Evolutionary conservation across 2,797 vertebrate species (phyloP).

Genomic region (Megalops cyprinoides): DNA sequence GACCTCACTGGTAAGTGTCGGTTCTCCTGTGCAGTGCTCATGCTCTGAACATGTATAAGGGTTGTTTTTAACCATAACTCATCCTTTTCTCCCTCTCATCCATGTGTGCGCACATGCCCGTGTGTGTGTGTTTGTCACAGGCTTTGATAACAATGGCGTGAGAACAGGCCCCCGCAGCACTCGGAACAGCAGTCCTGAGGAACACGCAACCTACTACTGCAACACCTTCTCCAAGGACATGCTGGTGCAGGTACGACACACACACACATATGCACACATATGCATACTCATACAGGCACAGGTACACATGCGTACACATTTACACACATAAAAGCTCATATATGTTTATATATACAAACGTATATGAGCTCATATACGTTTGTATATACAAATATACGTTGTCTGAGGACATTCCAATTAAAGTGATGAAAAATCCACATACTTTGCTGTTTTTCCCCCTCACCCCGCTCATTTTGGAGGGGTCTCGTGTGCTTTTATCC

Average conservation of each 20-base stretch:
- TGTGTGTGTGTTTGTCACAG: conserved; percentile 63
- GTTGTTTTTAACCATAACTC: background rate
- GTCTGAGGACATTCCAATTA: too few relatives aligned
- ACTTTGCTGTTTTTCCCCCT: too few relatives aligned
- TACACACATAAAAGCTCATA: too few relatives aligned
- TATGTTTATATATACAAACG: too few relatives aligned
- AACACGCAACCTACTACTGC: conserved; percentile 94
- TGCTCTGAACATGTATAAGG: conserved; percentile 55
- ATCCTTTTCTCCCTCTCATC: conserved; percentile 30
- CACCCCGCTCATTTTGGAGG: too few relatives aligned
- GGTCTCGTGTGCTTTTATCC: background rate
- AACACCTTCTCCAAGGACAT: conserved; percentile 96
- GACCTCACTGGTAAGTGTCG: conserved; percentile 84
- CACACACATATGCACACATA: conserved; percentile 17
- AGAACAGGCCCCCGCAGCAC: conserved; percentile 91
- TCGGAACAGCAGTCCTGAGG: conserved; percentile 93
- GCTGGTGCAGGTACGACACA: conserved; percentile 85
- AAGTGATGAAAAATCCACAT: too few relatives aligned
- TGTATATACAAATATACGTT: too few relatives aligned
- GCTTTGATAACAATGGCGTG: conserved; percentile 94
- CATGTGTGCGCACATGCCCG: conserved; percentile 16
- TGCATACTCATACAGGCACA: conserved; percentile 25
- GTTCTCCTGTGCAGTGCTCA: conserved; percentile 56
- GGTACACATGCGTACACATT: conserved; percentile 7
- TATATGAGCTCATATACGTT: too few relatives aligned